Evolutionary conservation across 2,888 invertebrate species (phyloP).

Genomic region (Acronicta alni): DNA sequence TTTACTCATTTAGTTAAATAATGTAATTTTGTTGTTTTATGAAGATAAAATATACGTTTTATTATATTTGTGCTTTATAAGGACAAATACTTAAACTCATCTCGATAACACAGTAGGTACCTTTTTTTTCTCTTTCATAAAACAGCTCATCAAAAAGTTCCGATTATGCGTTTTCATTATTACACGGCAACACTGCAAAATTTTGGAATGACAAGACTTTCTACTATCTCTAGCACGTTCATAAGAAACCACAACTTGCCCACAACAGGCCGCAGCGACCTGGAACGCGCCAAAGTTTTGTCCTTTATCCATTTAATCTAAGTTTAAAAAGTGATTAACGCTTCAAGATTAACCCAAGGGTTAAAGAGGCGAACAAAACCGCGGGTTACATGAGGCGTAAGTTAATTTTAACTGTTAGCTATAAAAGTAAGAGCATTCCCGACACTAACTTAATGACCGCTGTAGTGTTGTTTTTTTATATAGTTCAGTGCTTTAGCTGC

Average conservation of each 20-base stretch:
- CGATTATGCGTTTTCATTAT: background rate
- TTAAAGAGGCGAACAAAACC: constrained; percentile 37
- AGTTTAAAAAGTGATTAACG: constrained; percentile 56
- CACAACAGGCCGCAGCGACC: constrained; percentile 26
- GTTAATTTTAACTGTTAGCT: constrained; percentile 46
- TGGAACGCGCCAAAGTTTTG: constrained; percentile 37
- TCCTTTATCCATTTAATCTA: constrained; percentile 48
- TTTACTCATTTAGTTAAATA: too few species aligned
- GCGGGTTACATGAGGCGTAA: constrained; percentile 33
- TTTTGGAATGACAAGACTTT: constrained; percentile 22
- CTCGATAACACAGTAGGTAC: too few species aligned
- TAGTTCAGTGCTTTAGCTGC: constrained; percentile 21
- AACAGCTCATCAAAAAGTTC: too few species aligned
- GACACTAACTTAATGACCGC: constrained; percentile 41
- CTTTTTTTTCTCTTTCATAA: too few species aligned
- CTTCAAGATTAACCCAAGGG: constrained; percentile 42
- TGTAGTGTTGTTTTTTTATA: constrained; percentile 25
- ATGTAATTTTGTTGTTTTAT: too few species aligned
- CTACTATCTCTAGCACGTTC: constrained; percentile 14
- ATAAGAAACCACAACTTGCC: constrained; percentile 31
- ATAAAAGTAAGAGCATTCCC: constrained; percentile 42
- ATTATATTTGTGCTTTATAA: too few species aligned
- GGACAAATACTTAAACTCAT: too few species aligned
- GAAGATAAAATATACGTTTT: too few species aligned
- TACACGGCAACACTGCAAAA: constrained; percentile 1